Conservation (phyloP, 1,140 invertebrate genomes). For the Mercenaria mercenaria region DNA sequence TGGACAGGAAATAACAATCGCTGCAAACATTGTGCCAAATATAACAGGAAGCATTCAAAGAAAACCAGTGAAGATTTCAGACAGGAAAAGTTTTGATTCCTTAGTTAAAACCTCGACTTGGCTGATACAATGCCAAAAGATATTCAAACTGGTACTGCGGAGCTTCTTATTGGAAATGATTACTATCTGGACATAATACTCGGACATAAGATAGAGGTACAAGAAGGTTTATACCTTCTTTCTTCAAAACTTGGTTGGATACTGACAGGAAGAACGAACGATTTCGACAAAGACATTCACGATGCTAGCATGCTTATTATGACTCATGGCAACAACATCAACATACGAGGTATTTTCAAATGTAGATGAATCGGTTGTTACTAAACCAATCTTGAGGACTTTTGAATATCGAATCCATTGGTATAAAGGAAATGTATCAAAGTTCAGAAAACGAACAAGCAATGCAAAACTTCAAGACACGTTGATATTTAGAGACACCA, state of each 20-base stretch:
- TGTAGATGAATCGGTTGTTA: not conserved
- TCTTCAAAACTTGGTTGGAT: conserved; percentile 50
- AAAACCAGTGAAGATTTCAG: too few species aligned
- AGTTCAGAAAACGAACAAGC: conserved; percentile 21
- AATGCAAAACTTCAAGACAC: conserved; percentile 43
- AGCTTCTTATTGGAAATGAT: conserved; percentile 25
- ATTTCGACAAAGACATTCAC: not conserved
- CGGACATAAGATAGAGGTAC: not conserved
- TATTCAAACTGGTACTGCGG: not conserved
- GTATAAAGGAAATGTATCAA: conserved; percentile 28
- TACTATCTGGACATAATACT: too few species aligned
- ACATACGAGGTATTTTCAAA: not conserved
- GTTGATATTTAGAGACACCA: conserved; percentile 7
- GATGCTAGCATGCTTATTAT: conserved; percentile 26
- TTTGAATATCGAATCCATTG: conserved; percentile 64
- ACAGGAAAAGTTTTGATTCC: not conserved
- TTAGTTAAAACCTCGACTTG: not conserved
- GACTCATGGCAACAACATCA: not conserved
- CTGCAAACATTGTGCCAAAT: too few species aligned
- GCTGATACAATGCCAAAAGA: conserved; percentile 6
- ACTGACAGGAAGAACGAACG: conserved; percentile 3
- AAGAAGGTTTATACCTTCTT: too few species aligned
- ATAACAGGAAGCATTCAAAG: conserved; percentile 27
- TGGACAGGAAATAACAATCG: too few species aligned
- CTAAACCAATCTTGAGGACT: conserved; percentile 45